Evolutionary conservation across 2,797 vertebrate species (phyloP).

Genomic region (Leptatherina wallacei): DNA sequence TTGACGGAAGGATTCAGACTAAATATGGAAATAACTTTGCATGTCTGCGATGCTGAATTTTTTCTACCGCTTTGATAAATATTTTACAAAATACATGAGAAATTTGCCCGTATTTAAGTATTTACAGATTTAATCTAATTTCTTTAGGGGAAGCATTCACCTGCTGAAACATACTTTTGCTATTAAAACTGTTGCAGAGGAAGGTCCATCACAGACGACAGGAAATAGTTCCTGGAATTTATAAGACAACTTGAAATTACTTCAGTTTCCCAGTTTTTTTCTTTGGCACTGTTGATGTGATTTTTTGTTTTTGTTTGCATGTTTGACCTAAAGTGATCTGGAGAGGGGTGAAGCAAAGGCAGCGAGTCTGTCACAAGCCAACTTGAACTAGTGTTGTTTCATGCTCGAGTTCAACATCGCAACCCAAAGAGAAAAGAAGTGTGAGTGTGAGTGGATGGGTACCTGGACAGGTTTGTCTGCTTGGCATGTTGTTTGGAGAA

Average conservation of each 20-base stretch:
- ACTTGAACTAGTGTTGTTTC: constrained; percentile 12
- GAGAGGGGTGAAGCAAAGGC: neutral
- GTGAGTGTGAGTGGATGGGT: constrained; percentile 11
- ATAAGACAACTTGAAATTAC: neutral
- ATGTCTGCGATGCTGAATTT: constrained; percentile 23
- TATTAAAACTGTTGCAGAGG: constrained; percentile 6
- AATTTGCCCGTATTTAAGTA: constrained; percentile 1
- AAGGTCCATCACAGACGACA: too few species aligned
- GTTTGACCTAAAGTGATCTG: neutral
- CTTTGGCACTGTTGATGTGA: neutral
- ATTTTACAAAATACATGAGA: constrained; percentile 1
- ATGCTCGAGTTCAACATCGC: constrained; percentile 30
- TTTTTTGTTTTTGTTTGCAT: neutral
- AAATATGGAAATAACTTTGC: constrained; percentile 24
- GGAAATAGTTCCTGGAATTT: neutral
- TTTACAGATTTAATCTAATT: neutral
- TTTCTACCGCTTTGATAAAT: constrained; percentile 35
- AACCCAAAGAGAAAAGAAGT: constrained; percentile 62
- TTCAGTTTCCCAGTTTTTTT: constrained; percentile 9
- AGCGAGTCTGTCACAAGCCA: neutral
- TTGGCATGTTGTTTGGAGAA: constrained; percentile 50
- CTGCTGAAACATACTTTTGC: constrained; percentile 10
- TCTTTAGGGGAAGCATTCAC: constrained; percentile 11
- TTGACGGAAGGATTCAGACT: neutral
- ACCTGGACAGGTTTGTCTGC: constrained; percentile 18